Evolutionary conservation across 2,888 invertebrate species (phyloP).

Genomic region (Phragmatobia fuliginosa): DNA sequence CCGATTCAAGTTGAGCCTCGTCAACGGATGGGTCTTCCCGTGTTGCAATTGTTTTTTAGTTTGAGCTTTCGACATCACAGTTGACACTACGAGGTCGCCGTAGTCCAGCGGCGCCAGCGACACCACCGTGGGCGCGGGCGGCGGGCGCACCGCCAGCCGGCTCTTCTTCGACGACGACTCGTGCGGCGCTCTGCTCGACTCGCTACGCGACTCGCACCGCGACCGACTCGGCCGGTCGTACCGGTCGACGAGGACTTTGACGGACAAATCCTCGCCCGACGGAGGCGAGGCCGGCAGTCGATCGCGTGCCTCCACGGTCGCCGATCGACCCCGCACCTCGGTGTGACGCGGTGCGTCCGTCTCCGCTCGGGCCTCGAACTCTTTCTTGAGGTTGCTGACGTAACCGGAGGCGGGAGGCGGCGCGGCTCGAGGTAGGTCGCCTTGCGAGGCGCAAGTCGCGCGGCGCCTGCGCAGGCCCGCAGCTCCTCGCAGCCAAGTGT

Average conservation of each 20-base stretch:
- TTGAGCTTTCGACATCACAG: conserved; percentile 90
- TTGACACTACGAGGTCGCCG: conserved; percentile 88
- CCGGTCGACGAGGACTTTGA: conserved; percentile 91
- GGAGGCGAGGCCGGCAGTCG: conserved; percentile 89
- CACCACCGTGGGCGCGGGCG: conserved; percentile 74
- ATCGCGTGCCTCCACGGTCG: conserved; percentile 48
- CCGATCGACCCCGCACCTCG: conserved; percentile 53
- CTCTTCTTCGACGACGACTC: conserved; percentile 45
- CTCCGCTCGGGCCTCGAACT: conserved; percentile 91
- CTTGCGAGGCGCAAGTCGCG: conserved; percentile 74
- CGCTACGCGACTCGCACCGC: conserved; percentile 62
- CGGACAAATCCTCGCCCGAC: conserved; percentile 89
- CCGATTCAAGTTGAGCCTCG: conserved; percentile 93
- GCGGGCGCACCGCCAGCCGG: conserved; percentile 64
- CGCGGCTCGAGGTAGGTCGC: conserved; percentile 74
- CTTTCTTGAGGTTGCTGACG: conserved; percentile 94
- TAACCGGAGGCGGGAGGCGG: conserved; percentile 87
- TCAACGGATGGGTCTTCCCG: conserved; percentile 96
- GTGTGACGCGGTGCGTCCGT: conserved; percentile 49
- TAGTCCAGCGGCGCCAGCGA: conserved; percentile 77
- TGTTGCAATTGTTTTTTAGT: conserved; percentile 95
- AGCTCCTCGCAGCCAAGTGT: conserved; percentile 81
- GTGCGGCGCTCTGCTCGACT: conserved; percentile 32
- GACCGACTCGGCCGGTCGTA: conserved; percentile 86
- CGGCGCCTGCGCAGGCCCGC: conserved; percentile 76